Conservation (phyloP, 2,113 vertebrate species). For the Sylvia atricapilla region DNA sequence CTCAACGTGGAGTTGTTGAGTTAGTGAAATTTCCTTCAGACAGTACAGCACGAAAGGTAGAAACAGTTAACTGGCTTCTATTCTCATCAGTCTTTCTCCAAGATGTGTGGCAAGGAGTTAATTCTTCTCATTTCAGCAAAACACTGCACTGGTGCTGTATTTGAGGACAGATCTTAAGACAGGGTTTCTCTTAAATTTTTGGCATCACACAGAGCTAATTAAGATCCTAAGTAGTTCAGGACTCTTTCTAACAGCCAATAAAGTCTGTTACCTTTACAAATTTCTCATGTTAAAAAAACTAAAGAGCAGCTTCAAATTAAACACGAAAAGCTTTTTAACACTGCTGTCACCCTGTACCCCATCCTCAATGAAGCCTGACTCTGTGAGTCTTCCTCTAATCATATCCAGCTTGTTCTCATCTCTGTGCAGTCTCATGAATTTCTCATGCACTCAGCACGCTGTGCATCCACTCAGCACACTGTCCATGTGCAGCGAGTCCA, state of each 20-base stretch:
- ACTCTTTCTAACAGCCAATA: not conserved
- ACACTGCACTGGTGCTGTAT: not conserved
- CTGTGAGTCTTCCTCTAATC: not conserved
- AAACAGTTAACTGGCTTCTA: slow-evolving; percentile 6
- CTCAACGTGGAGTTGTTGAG: slow-evolving; percentile 60
- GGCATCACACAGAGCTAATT: not conserved
- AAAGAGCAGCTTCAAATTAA: not conserved
- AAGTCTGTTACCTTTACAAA: not conserved
- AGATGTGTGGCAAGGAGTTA: not conserved
- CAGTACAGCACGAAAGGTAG: not conserved
- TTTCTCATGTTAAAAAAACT: not conserved
- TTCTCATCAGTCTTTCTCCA: not conserved
- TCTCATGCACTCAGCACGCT: not conserved
- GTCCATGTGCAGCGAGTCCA: not conserved
- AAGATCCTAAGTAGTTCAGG: not conserved
- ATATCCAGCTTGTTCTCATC: not conserved
- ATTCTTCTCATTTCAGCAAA: not conserved
- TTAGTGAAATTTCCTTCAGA: slow-evolving; percentile 46
- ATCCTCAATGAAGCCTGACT: not conserved
- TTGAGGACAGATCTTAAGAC: not conserved
- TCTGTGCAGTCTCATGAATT: not conserved
- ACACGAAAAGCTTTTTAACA: not conserved
- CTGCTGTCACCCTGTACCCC: accelerated
- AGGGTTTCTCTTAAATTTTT: not conserved
- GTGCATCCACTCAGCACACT: not conserved